Evolutionary conservation across 2,888 invertebrate species (phyloP).

Genomic region (Folsomia candida): DNA sequence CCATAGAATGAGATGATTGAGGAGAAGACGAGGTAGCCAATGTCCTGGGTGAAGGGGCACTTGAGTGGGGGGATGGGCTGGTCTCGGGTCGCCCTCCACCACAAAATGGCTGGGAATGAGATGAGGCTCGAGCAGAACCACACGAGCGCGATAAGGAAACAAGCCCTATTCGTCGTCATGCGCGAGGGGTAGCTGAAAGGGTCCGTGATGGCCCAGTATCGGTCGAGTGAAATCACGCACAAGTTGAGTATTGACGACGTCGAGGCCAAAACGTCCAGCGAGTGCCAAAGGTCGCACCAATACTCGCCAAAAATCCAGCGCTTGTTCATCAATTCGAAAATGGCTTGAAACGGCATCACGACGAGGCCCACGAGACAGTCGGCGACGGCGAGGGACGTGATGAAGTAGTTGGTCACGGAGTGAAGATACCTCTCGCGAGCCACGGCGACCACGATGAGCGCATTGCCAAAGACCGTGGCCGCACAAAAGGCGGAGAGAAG

Average conservation of each 20-base stretch:
- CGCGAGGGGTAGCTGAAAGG: constrained; percentile 94
- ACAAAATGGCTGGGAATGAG: constrained; percentile 95
- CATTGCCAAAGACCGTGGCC: constrained; percentile 92
- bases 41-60: constrained; percentile 94
- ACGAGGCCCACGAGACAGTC: constrained; percentile 94
- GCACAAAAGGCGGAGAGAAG: constrained; percentile 81
- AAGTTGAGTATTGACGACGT: constrained; percentile 96
- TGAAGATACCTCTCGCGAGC: constrained; percentile 88
- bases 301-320: constrained; percentile 92
- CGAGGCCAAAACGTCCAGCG: constrained; percentile 92
- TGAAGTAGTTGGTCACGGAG: constrained; percentile 96
- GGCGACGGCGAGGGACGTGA: constrained; percentile 93
- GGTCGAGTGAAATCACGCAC: constrained; percentile 92
- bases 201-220: constrained; percentile 98
- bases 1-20: constrained; percentile 97
- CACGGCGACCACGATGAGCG: constrained; percentile 89
- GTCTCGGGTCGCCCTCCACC: constrained; percentile 86
- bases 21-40: constrained; percentile 94
- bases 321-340: constrained; percentile 83
- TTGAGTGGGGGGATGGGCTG: constrained; percentile 73
- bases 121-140: constrained; percentile 97
- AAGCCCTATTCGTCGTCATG: constrained; percentile 86
- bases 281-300: constrained; percentile 98
- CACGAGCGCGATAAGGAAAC: constrained; percentile 83
- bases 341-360: constrained; percentile 95